These are phyloP conservation scores for Nerophis lumbriciformis DNA, from an alignment of 2,113 vertebrate genomes.

Conservation along the genomic window DNA sequence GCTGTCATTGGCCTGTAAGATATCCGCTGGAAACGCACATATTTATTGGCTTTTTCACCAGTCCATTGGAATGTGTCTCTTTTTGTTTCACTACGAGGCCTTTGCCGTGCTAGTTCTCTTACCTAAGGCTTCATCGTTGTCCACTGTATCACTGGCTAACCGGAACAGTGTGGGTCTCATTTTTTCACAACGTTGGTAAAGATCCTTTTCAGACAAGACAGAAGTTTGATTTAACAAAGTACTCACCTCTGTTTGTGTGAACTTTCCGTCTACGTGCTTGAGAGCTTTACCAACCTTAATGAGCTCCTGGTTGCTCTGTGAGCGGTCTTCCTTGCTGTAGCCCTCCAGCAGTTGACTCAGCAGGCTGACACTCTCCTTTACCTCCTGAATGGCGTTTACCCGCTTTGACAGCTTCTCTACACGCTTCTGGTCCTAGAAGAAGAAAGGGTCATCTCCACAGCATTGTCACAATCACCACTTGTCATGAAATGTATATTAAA, in stretches of 20 bases:
- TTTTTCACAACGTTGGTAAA: conserved; percentile 94
- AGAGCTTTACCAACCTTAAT: conserved; percentile 80
- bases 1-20: conserved; percentile 94
- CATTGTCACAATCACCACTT: not conserved
- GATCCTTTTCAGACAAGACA: conserved; percentile 72
- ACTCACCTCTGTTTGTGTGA: no score
- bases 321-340: conserved; percentile 78
- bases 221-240: conserved; percentile 1
- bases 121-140: conserved; percentile 96
- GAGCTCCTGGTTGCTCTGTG: conserved; percentile 84
- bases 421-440: conserved; percentile 85
- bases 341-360: conserved; percentile 89
- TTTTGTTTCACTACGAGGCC: not conserved
- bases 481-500: not conserved
- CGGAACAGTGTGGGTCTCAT: conserved; percentile 95
- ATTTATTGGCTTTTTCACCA: not conserved
- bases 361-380: conserved; percentile 90
- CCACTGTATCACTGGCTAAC: conserved; percentile 94
- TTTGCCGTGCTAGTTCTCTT: conserved; percentile 16
- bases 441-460: not conserved
- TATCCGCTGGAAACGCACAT: conserved; percentile 76
- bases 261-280: conserved; percentile 9
- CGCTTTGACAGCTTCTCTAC: conserved; percentile 97
- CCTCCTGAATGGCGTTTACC: conserved; percentile 92
- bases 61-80: not conserved